Base-by-base conservation (phyloP, 2,113 vertebrate genomes). In the Tyrannus savana region DNA sequence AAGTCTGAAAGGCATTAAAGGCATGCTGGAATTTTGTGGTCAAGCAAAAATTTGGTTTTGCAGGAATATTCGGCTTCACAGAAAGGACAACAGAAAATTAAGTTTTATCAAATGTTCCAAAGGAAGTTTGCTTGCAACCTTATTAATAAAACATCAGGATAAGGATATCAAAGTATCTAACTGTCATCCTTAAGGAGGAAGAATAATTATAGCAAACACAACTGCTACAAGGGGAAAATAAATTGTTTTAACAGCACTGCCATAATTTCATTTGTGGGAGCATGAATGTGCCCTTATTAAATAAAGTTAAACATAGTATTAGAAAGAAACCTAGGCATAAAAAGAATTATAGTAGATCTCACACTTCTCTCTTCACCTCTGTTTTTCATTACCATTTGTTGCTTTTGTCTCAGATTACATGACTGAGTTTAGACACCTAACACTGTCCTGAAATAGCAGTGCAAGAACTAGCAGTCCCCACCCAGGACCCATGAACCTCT, bases 401-500 rank as follows among this genome's bases (percentile, higher is more conserved):
- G 37, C 4, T 79, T 83, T 76, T 69, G 10, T 41, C 31, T 86
- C n/a, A 24, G 31, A 19, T 44, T 41, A 21, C 4, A 28, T 12
- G 30, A 53, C 8, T 14, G 33, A 59, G 7, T 73, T 85, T 68
- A 80, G 41, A 28, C 24, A 76, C 44, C 14, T 49, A 42, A 23
- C 5, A 22, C 13, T 63, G 14, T 33, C 75, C 58, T 84, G 83
- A 91, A 87, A 82, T 1, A 82, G n/a, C 27, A 64, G 12, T 12
- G 24, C 4, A 30, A 75, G 33, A 82, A 25, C 17, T 41, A 19
- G 4, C 2, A 56, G 19, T 8, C n/a, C 27, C 47, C 39, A 78
- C 3, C 7, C 33, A 63, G 28, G 9, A 91, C 7, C 7, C 37
- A 24, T 1, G 9, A 69, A 37, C 1, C 3, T 3, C 9, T 44